Base-by-base conservation (phyloP, 2,797 vertebrate species). In the Malacoraja senta region DNA sequence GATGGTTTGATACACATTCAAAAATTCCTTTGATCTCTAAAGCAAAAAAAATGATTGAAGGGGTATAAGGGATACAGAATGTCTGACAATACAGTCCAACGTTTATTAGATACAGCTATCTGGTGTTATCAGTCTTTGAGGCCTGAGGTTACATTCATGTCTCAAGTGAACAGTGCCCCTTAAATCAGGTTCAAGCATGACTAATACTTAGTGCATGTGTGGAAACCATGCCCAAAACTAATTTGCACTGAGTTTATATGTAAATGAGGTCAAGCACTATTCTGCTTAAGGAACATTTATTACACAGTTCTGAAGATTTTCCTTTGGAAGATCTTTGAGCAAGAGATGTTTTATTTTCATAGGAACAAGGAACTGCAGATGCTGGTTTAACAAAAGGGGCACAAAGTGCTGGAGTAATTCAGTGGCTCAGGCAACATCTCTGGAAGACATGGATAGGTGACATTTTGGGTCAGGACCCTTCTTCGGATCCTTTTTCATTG, bases 221-320 rank as follows among this genome's bases (percentile, higher is more conserved):
- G 83, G 29, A 32, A n/a, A 88, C 61, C 15, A 35, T 65, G 29
- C n/a, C 32, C 7, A 88, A 88, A 68, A 35, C 29, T 17, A 29
- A 65, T 65, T 32, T 63, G 61, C n/a, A 68, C 7, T 65, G 61
- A 65, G 26, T 58, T 32, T 88, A n/a, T 88, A 88, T 63, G 29
- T 65, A 88, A 88, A 88, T 88, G 84, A 32, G 15, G 84, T 88
- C n/a, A 88, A 88, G n/a, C 6, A 65, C 84, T 61, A 21, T 65
- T 19, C 8, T 35, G 17, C 58, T 19, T 19, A n/a, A 86, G 26
- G 58, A 86, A 86, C 8, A 63, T 15, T 35, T 88, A 86, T 35
- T 88, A 86, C 6, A 63, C 83, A 17, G 44, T 88, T 65, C 61
- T 35, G 32, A 17, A 35, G n/a, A 8, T 65, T 63, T 63, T 86